These are phyloP conservation scores for Agelaius tricolor DNA, from an alignment of 2,113 vertebrate genomes.

Conservation along the genomic window DNA sequence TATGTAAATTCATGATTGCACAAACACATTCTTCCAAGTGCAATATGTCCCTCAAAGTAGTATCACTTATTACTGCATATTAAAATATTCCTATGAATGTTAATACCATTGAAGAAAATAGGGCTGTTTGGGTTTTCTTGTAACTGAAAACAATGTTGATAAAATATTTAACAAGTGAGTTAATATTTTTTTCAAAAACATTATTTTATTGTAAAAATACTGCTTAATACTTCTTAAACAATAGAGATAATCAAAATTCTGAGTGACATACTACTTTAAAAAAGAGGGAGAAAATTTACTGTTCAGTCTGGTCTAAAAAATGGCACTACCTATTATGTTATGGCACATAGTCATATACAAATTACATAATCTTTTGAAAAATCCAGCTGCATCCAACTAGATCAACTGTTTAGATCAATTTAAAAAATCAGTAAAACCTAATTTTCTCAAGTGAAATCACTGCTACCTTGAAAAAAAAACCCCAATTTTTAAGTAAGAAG, in stretches of 20 bases:
- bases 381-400: background rate
- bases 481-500: background rate
- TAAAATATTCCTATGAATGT: constrained; percentile 49
- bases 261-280: background rate
- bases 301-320: background rate
- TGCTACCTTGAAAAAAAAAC: background rate
- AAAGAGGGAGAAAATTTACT: background rate
- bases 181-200: background rate
- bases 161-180: constrained; percentile 39
- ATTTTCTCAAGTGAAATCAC: background rate
- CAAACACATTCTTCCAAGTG: background rate
- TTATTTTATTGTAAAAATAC: background rate
- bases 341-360: background rate
- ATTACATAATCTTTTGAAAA: background rate
- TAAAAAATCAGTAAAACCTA: background rate
- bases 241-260: background rate
- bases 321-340: background rate
- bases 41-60: constrained; percentile 11
- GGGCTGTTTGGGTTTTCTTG: background rate
- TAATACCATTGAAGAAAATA: constrained; percentile 35
- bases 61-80: constrained; percentile 10
- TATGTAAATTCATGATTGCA: constrained; percentile 12
- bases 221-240: background rate
- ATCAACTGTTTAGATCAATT: background rate
- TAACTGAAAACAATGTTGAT: constrained; percentile 43